Conservation (phyloP, 2,888 invertebrate species). For the Ferdinandea cuprea region DNA sequence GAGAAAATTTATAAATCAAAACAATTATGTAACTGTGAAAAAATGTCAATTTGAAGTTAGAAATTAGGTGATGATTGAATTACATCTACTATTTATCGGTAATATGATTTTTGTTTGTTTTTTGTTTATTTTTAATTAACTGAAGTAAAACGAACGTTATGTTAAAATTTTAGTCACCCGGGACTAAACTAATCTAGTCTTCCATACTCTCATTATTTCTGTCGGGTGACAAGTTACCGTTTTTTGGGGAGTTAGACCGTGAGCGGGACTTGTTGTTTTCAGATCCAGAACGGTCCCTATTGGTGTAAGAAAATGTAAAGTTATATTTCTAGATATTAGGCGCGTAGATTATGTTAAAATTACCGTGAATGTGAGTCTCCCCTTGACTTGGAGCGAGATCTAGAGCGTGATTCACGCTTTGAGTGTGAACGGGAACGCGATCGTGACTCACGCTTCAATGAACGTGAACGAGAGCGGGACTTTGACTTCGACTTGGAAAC, state of each 20-base stretch:
- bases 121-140: slow-evolving; percentile 35
- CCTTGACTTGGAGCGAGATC: slow-evolving; percentile 83
- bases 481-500: slow-evolving; percentile 87
- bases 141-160: slow-evolving; percentile 55
- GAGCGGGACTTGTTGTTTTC: slow-evolving; percentile 86
- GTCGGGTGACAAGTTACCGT: slow-evolving; percentile 84
- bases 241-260: slow-evolving; percentile 84
- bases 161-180: slow-evolving; percentile 28
- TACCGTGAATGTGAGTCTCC: slow-evolving; percentile 85
- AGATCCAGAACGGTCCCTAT: slow-evolving; percentile 88
- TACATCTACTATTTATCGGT: slow-evolving; percentile 54
- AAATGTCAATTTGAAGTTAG: slow-evolving; percentile 64
- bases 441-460: slow-evolving; percentile 83
- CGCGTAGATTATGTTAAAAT: slow-evolving; percentile 67
- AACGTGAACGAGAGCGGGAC: slow-evolving; percentile 85
- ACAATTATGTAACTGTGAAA: slow-evolving; percentile 71
- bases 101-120: slow-evolving; percentile 32
- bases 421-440: slow-evolving; percentile 82
- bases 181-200: slow-evolving; percentile 80
- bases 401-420: slow-evolving; percentile 83
- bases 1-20: slow-evolving; percentile 53
- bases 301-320: not conserved
- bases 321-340: not conserved
- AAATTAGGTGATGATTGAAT: slow-evolving; percentile 37
- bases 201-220: slow-evolving; percentile 84